phyloP scores from a whole-genome alignment of 2,888 invertebrate genomes.

The Folsomia candida region DNA sequence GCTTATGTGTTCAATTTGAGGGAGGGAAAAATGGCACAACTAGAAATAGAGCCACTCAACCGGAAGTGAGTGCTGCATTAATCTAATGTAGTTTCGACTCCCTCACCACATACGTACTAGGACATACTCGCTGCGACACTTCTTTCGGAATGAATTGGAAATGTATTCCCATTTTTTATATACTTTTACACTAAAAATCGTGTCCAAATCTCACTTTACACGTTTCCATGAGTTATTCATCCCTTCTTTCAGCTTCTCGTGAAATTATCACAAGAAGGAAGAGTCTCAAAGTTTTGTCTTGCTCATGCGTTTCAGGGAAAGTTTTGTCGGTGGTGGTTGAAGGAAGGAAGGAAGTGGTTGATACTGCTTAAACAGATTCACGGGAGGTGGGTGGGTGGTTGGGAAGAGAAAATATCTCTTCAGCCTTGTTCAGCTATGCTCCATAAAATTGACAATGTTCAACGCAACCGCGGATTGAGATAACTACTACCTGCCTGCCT shows the following conservation, averaged over 20 bases:
- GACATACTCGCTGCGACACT: background rate
- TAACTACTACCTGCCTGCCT: background rate
- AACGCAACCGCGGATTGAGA: background rate
- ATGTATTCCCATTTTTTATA: too few species aligned
- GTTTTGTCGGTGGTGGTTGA: too few species aligned
- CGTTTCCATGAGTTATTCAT: too few species aligned
- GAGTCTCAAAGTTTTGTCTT: too few species aligned
- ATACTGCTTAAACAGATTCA: background rate
- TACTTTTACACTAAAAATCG: too few species aligned
- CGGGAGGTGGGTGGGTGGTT: background rate
- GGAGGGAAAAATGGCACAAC: conserved; percentile 3
- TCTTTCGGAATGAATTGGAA: too few species aligned
- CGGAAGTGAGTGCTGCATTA: conserved; percentile 43
- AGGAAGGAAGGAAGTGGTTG: background rate
- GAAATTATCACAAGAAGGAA: too few species aligned
- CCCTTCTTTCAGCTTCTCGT: too few species aligned
- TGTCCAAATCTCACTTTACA: too few species aligned
- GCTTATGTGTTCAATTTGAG: conserved; percentile 6
- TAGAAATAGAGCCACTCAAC: conserved; percentile 42
- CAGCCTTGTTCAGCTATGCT: background rate
- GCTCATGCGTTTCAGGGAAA: too few species aligned
- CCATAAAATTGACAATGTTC: background rate
- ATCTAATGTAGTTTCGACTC: background rate
- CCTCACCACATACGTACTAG: background rate
- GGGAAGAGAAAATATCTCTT: background rate